Evolutionary conservation across 2,888 invertebrate genomes (phyloP).

Genomic region (Hydropsyche betteni): DNA sequence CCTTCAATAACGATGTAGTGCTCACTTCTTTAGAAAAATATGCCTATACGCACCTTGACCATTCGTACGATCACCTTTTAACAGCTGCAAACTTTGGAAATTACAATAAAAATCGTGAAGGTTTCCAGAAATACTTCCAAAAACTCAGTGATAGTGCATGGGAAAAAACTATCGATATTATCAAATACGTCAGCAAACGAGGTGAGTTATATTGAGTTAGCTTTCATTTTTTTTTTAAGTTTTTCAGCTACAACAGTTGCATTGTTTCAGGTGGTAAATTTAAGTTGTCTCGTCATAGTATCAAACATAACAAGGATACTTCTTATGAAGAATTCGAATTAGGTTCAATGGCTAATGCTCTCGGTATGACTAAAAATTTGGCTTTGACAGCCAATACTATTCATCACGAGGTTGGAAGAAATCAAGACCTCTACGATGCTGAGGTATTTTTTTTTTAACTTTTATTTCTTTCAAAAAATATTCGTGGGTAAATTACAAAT

Average conservation of each 20-base stretch:
- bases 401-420: slow-evolving; percentile 69
- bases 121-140: slow-evolving; percentile 79
- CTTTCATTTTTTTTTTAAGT: neutral
- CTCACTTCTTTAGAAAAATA: slow-evolving; percentile 57
- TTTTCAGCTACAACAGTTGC: neutral
- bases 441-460: slow-evolving; percentile 59
- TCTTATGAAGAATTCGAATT: slow-evolving; percentile 72
- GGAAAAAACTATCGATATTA: slow-evolving; percentile 77
- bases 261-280: neutral
- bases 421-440: slow-evolving; percentile 71
- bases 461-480: slow-evolving; percentile 23
- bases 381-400: slow-evolving; percentile 74
- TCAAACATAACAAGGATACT: slow-evolving; percentile 56
- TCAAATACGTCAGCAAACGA: slow-evolving; percentile 79
- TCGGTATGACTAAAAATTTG: slow-evolving; percentile 79
- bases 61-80: slow-evolving; percentile 80
- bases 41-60: slow-evolving; percentile 72
- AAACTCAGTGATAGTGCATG: slow-evolving; percentile 79
- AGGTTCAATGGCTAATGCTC: slow-evolving; percentile 75
- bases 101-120: slow-evolving; percentile 77
- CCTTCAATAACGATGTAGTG: slow-evolving; percentile 62
- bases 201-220: slow-evolving; percentile 68
- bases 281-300: slow-evolving; percentile 56
- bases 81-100: slow-evolving; percentile 81
- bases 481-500: no score